Evolutionary conservation across 30 jellyfish, hydroid and myxozoan species (phyloP), one percentile per base, ranked within the genome.

Genomic region (Aurelia aurita complex sp. Pacific): DNA sequence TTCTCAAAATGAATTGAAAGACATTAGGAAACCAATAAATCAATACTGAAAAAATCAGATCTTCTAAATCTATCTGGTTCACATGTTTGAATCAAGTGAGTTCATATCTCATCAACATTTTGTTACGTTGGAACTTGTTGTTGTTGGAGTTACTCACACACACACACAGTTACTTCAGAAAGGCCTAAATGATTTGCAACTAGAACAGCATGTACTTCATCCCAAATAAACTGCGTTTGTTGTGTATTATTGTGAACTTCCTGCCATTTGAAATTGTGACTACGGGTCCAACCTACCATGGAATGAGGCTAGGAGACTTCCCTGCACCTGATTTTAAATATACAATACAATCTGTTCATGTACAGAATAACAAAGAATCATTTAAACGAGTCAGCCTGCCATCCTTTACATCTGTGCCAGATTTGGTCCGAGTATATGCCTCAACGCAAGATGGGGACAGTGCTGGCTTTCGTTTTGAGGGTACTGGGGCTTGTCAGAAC

Each of bases 401-500:
- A 7, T 42, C 79, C 2, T 89, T 84, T 42, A 88, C 82, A 10
- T 18, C 88, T 17, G 64, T 88, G 61, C 98, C 98, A 6, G 94
- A 89, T 76, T 82, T 89, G 67, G 99, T 94, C 12, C 74, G 83
- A 40, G 99, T 94, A 3, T 88, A 63, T 46, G 95, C 97, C 10
- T 79, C 99, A 13, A 80, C 96, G 16, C 67, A 76, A 36, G 94
- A 87, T 68, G 99, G 99, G 11, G 94, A 89, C 83, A 94, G 96
- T 52, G 93, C 95, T 8, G 97, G 97, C 8, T 94, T 78, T 72
- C 78, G 76, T 9, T 94, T 94, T 76, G 97, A 94, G 29, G 99
- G 99, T 13, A 79, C 94, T 18, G 99, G 99, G 9, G 95, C 97
- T 23, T 94, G 99, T 70, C 99, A 94, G 89, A 94, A 89, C 51